Base-by-base conservation (phyloP, 30 jellyfish, hydroid and myxozoan genomes). In the Catostylus mosaicus region DNA sequence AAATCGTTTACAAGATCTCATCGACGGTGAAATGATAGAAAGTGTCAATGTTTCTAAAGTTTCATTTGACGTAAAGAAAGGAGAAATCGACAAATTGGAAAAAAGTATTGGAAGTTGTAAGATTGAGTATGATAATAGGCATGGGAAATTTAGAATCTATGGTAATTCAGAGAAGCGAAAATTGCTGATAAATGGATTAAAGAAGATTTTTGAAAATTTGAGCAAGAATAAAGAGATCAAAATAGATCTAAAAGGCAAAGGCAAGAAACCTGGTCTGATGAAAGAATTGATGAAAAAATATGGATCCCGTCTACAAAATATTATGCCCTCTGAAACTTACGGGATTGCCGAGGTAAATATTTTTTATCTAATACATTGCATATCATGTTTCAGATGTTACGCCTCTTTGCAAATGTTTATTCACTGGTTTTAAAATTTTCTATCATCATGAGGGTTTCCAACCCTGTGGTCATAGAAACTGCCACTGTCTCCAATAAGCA, bases 191-290 rank as follows among this genome's bases (percentile, higher is more conserved):
- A 29, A 76, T 22, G 73, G 19, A 10, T 18, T 76, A 23, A 59
- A 33, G 19, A 11, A 36, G 63, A 32, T 76, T 27, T 24, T 16
- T 72, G 63, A 32, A 29, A 30, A 19, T 22, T 1, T 76, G 22
- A n/a, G 45, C 0, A n/a, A 10, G 77, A 54, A 76, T 34, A 27
- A 51, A 32, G 36, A n/a, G 3, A 12, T 18, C 30, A 33, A 32
- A 35, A 45, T 76, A 8, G 32, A 26, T 10, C 65, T 76, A 24
- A 40, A 50, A 23, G 87, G 87, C 9, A 35, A 56, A 52, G 87
- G 77, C 10, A 76, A 29, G 66, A 36, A 33, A 4, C 67, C 87
- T 56, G 76, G 87, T 24, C 46, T 76, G 7, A 32, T 76, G 54
- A 76, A 59, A 57, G 68, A 26, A 11, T 57, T 76, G 65, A 76